phyloP scores from a whole-genome alignment of 1,140 invertebrate genomes.

The Danaus plexippus region DNA sequence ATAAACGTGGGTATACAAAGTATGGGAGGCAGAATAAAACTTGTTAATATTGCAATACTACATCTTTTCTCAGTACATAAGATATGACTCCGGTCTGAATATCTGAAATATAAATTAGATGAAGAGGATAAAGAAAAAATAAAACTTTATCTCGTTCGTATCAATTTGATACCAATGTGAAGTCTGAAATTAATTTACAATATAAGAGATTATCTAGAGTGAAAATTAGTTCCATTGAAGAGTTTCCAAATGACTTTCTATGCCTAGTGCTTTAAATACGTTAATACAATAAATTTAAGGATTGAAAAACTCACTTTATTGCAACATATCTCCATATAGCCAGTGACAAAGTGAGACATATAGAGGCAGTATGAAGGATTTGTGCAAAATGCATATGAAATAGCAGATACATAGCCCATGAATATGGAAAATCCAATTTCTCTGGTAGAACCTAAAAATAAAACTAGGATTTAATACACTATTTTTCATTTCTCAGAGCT shows the following conservation, averaged over 20 bases:
- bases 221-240: no score
- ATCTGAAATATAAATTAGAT: constrained; percentile 45
- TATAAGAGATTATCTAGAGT: no score
- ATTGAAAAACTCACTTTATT: constrained; percentile 50
- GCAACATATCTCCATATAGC: constrained; percentile 77
- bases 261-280: no score
- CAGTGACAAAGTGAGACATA: constrained; percentile 86
- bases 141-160: no score
- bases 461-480: neutral
- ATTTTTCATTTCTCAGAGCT: no score
- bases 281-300: no score
- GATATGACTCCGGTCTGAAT: constrained; percentile 60
- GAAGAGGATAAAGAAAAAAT: no score
- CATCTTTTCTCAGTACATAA: constrained; percentile 80
- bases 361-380: constrained; percentile 89
- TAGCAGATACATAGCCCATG: constrained; percentile 80
- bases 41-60: constrained; percentile 78
- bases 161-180: no score
- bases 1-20: constrained; percentile 86
- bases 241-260: no score
- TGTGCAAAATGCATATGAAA: constrained; percentile 87
- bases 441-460: constrained; percentile 49
- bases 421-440: constrained; percentile 58
- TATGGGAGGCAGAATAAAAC: constrained; percentile 80
- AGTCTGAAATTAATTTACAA: no score